phyloP scores from a whole-genome alignment of 2,888 invertebrate genomes.

The Formica aserva region DNA sequence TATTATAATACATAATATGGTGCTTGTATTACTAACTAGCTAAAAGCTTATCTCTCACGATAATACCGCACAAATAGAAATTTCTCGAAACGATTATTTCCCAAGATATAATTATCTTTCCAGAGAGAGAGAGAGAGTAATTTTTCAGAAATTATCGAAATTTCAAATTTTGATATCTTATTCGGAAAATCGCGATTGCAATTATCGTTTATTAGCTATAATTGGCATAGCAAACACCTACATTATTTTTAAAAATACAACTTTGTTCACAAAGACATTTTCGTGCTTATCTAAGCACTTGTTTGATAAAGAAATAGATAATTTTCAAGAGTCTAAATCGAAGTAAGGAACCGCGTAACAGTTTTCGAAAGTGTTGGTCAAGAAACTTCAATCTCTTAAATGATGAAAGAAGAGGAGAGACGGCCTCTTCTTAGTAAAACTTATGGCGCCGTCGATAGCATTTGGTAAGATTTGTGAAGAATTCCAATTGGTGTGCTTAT shows the following conservation, averaged over 20 bases:
- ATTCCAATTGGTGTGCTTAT: background rate
- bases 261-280: background rate
- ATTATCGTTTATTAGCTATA: background rate
- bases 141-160: background rate
- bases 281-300: slow-evolving; percentile 6
- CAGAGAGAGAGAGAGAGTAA: background rate
- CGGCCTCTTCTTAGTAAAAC: slow-evolving; percentile 64
- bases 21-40: background rate
- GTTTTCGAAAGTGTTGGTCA: background rate
- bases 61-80: background rate
- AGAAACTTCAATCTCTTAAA: background rate
- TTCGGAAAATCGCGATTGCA: background rate
- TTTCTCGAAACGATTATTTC: background rate
- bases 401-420: slow-evolving; percentile 65
- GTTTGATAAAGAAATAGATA: slow-evolving; percentile 16
- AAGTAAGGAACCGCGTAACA: background rate
- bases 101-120: background rate
- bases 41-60: background rate
- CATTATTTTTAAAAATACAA: background rate
- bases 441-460: slow-evolving; percentile 60
- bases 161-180: background rate
- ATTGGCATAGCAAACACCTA: background rate
- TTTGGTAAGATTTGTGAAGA: slow-evolving; percentile 74
- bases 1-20: background rate
- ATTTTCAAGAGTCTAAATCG: background rate